Evolutionary conservation across 2,113 vertebrate species (phyloP).

Genomic region (Rhinolophus ferrumequinum): DNA sequence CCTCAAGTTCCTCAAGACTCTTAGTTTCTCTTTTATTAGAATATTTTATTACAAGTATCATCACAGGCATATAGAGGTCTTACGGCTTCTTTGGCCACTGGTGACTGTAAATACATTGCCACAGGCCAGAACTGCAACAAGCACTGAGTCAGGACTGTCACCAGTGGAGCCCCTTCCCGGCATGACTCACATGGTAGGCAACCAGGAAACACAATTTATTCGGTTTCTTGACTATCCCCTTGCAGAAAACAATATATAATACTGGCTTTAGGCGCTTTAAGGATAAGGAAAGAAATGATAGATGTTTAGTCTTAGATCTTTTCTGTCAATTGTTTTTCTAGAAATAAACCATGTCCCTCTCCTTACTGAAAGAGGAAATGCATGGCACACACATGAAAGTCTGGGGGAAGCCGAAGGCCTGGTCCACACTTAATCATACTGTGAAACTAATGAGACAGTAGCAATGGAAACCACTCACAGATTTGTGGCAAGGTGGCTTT

Average conservation of each 20-base stretch:
- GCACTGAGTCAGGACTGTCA: fast-evolving
- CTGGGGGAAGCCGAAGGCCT: not conserved
- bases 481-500: not conserved
- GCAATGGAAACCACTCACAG: not conserved
- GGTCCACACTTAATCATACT: not conserved
- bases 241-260: not conserved
- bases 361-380: not conserved
- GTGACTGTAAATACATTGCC: not conserved
- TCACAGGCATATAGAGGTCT: fast-evolving
- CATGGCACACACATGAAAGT: not conserved
- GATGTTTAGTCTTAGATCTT: not conserved
- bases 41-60: fast-evolving
- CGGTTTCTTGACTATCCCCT: not conserved
- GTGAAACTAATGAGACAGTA: not conserved
- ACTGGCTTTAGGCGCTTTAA: not conserved
- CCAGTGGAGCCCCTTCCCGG: fast-evolving
- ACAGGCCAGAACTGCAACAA: fast-evolving
- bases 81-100: too few relatives aligned
- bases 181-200: fast-evolving
- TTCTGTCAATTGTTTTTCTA: not conserved
- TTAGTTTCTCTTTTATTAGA: not conserved
- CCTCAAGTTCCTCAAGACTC: not conserved
- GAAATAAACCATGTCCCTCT: not conserved
- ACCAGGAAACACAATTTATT: not conserved
- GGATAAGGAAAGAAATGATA: not conserved